A percentile compares a stretch with the other conserved stretches of the same genome.
These are phyloP conservation scores for Mechanitis messenoides DNA, from an alignment of 2,888 invertebrate genomes.

Conservation along the genomic window DNA sequence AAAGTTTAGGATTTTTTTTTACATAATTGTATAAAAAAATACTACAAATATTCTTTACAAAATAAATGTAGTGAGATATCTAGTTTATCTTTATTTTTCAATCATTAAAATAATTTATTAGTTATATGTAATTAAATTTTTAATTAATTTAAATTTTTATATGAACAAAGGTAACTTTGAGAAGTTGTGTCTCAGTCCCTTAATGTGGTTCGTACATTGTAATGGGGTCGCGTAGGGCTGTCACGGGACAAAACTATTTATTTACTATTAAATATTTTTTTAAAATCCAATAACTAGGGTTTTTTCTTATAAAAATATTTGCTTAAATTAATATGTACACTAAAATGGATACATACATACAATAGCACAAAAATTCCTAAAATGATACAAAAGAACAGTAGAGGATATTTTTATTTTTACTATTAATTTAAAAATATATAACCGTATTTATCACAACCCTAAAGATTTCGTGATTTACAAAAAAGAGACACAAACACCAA, in stretches of 20 bases:
- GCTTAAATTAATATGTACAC: background rate
- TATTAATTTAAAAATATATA: background rate
- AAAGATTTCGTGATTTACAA: constrained; percentile 5
- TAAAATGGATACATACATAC: no score
- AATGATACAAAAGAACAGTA: no score
- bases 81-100: no score
- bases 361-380: no score
- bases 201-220: constrained; percentile 14
- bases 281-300: background rate
- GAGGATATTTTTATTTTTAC: no score
- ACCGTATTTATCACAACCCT: background rate
- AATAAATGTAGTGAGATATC: no score
- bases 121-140: background rate
- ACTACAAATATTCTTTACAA: no score
- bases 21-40: no score
- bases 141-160: background rate
- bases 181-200: constrained; percentile 12
- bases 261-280: background rate
- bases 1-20: no score
- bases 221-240: constrained; percentile 12
- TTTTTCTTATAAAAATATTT: no score
- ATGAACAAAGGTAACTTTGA: constrained; percentile 2
- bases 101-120: background rate
- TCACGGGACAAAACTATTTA: background rate
- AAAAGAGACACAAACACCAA: constrained; percentile 13